Conservation (phyloP, 2,888 invertebrate genomes). For the Chloromyia formosa region DNA sequence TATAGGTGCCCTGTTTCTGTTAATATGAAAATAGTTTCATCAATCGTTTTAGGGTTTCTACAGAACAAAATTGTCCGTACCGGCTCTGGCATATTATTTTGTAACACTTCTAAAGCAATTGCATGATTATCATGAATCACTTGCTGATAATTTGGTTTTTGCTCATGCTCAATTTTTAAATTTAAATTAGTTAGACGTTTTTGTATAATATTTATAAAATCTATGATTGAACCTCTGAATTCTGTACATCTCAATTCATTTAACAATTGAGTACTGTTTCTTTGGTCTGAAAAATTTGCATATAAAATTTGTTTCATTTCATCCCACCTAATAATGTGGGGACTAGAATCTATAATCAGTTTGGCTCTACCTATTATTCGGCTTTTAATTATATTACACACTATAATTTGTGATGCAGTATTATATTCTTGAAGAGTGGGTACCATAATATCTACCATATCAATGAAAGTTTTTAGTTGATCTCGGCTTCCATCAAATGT, state of each 20-base stretch:
- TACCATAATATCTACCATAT: background rate
- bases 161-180: background rate
- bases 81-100: background rate
- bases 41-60: background rate
- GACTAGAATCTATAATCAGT: background rate
- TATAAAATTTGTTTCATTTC: background rate
- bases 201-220: background rate
- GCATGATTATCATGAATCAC: background rate
- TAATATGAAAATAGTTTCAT: background rate
- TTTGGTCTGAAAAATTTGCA: background rate
- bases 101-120: background rate
- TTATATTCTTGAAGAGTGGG: background rate
- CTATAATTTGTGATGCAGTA: background rate
- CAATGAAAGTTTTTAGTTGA: background rate
- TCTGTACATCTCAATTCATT: background rate
- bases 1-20: background rate
- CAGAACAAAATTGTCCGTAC: background rate
- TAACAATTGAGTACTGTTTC: background rate
- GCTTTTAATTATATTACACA: background rate
- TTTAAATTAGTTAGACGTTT: background rate
- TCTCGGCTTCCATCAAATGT: constrained; percentile 1
- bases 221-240: background rate
- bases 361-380: background rate
- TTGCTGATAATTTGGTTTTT: background rate
- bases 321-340: background rate